These are phyloP conservation scores for Sinelater perroti DNA, from an alignment of 2,888 invertebrate species.

Conservation along the genomic window DNA sequence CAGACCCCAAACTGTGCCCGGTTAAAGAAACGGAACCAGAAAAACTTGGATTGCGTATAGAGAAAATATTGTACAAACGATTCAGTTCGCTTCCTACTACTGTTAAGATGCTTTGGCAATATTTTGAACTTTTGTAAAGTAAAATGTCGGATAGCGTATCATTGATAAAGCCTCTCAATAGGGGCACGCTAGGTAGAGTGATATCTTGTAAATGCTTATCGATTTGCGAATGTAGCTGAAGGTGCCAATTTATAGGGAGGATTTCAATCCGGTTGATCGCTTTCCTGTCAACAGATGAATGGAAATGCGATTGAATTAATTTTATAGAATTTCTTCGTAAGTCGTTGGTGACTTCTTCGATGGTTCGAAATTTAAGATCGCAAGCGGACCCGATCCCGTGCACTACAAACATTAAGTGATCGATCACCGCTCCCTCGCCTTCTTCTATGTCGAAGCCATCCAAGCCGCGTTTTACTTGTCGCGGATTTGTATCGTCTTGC, in stretches of 20 bases:
- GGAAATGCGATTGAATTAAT: not conserved
- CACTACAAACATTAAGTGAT: constrained; percentile 92
- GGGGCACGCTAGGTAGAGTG: constrained; percentile 89
- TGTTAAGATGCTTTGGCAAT: constrained; percentile 87
- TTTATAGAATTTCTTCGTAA: not conserved
- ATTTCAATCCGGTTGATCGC: constrained; percentile 78
- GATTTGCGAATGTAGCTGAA: constrained; percentile 86
- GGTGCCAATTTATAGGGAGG: constrained; percentile 94
- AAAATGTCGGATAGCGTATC: constrained; percentile 93
- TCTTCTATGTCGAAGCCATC: constrained; percentile 83
- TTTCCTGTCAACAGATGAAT: not conserved
- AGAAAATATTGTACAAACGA: constrained; percentile 79
- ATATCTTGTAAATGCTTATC: constrained; percentile 86
- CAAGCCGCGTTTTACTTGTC: constrained; percentile 86
- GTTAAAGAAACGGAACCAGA: constrained; percentile 87
- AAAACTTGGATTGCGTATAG: constrained; percentile 81
- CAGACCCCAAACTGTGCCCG: constrained; percentile 93
- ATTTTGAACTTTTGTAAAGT: constrained; percentile 93
- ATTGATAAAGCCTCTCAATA: constrained; percentile 89
- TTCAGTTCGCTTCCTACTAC: constrained; percentile 90
- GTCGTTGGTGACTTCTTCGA: constrained; percentile 79
- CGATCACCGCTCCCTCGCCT: constrained; percentile 76
- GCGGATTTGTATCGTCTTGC: constrained; percentile 36
- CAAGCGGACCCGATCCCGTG: constrained; percentile 96
- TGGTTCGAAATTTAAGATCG: constrained; percentile 86